Conservation (phyloP, 35 echinoderm and acorn worm genomes). For the Chiridota heheva region DNA sequence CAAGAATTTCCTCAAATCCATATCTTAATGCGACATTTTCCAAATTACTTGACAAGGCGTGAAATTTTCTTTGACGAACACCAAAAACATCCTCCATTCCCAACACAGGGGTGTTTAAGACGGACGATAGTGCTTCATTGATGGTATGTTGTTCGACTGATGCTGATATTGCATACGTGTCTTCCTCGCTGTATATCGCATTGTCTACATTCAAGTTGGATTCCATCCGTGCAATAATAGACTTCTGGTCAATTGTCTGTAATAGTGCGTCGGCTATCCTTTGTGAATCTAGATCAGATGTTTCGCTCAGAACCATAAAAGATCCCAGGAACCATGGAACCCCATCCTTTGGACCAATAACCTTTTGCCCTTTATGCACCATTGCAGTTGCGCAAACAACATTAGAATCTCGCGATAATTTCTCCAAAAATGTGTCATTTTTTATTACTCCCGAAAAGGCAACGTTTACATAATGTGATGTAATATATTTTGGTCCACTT, state of each 20-base stretch:
- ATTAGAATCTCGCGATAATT: background rate
- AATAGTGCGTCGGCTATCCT: background rate
- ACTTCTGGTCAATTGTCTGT: background rate
- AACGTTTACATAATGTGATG: background rate
- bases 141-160: too few species aligned
- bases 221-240: background rate
- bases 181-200: too few species aligned
- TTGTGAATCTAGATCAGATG: background rate
- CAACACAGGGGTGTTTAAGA: background rate
- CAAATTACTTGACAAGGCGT: background rate
- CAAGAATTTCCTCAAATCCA: slow-evolving; percentile 5
- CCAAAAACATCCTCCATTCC: background rate
- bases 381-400: background rate
- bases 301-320: background rate
- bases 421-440: background rate
- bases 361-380: background rate
- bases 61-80: background rate
- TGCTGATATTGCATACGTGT: too few species aligned
- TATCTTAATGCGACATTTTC: background rate
- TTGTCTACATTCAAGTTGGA: too few species aligned
- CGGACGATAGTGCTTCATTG: too few species aligned
- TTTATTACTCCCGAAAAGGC: background rate
- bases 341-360: background rate
- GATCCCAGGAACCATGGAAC: background rate
- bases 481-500: too few species aligned